Evolutionary conservation across 2,113 vertebrate species (phyloP).

Genomic region (Anarhynchus alexandrinus): DNA sequence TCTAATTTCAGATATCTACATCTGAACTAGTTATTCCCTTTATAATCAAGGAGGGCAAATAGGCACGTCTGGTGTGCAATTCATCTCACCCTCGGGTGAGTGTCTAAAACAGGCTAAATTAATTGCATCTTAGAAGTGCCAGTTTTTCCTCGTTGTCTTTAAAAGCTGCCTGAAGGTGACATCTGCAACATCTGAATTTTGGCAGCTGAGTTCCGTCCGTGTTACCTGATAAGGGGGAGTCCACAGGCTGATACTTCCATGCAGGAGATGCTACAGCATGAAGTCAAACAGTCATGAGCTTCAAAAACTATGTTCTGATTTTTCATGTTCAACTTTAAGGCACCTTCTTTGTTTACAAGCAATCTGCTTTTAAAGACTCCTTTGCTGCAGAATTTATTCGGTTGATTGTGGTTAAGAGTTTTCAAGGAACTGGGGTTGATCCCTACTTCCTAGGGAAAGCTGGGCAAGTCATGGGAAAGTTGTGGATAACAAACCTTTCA

Average conservation of each 20-base stretch:
- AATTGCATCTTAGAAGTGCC: not conserved
- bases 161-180: not conserved
- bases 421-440: not conserved
- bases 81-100: not conserved
- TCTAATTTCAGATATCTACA: conserved; percentile 13
- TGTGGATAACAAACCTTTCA: not conserved
- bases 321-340: not conserved
- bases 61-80: not conserved
- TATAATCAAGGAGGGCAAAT: conserved; percentile 1
- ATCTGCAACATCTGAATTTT: not conserved
- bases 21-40: not conserved
- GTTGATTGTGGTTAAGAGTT: not conserved
- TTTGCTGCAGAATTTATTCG: not conserved
- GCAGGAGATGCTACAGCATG: not conserved
- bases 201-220: not conserved
- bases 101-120: not conserved
- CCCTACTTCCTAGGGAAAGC: not conserved
- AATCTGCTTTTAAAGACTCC: not conserved
- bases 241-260: not conserved
- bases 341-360: not conserved
- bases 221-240: not conserved
- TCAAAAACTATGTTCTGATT: not conserved
- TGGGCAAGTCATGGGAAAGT: not conserved
- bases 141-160: not conserved
- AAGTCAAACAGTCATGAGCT: not conserved